Base-by-base conservation (phyloP, 2,888 invertebrate genomes). In the Watsonalla binaria region DNA sequence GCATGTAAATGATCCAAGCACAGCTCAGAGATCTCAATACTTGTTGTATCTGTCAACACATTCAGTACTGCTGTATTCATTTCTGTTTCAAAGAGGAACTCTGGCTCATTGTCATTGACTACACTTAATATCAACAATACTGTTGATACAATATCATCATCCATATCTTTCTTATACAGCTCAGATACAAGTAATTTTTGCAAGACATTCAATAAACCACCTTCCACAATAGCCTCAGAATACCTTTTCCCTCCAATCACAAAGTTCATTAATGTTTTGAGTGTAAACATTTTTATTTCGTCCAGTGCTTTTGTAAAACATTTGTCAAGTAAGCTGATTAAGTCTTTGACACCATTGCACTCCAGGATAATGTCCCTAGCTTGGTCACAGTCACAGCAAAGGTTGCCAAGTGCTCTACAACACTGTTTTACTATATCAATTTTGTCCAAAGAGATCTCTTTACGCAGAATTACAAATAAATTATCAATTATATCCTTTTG, bases 351-450 rank as follows among this genome's bases (percentile, higher is more conserved):
- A 1, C 94, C 94, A 54, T 92, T 81, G 48, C 63, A 66, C 11
- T 82, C 74, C 1, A 84, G 68, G 45, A 94, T 89, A 52, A 92
- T 77, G 57, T 91, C 91, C 60, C 94, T 90, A 14, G 93, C 92
- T 68, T 92, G 90, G 88, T 96, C 95, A 86, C 97, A 96, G 75
- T 97, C 95, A 79, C 95, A 97, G 78, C 96, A 97, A 73, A 98
- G 94, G 82, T 98, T 98, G 45, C 97, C 97, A 24, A 98, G 87
- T 5, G 96, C 96, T 69, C 97, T 92, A 65, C 96, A 95, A 46
- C 94, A 93, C 76, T 97, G 96, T 63, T 94, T 94, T 7, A 94
- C 85, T 52, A 94, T 78, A 60, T 93, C 92, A 58, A 92, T 73
- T 56, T 83, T 85, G 9, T 92, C 84, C 14, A 68, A 46, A 45